Base-by-base conservation (phyloP, 2,888 invertebrate species). In the Strigamia crassipes region DNA sequence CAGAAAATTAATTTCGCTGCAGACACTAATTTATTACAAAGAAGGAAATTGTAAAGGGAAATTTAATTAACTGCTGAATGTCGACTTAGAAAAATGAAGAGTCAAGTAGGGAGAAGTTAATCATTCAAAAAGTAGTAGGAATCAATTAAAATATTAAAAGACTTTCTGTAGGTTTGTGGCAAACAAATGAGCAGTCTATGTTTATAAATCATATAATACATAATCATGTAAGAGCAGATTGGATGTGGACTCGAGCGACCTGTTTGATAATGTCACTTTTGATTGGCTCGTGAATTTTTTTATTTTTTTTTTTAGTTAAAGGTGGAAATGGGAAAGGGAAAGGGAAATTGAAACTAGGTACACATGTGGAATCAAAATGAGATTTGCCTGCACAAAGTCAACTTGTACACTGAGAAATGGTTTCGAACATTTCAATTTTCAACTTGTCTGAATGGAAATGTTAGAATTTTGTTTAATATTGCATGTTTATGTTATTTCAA, bases 281-380 rank as follows among this genome's bases (percentile, higher is more conserved):
- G 27, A 27, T 27, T 27, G 27, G 27, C 27, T 27, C 3, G 27
- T 27, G 27, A 23, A 66, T 31, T 73, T 23, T 27, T 27, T 73
- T 73, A 9, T 23, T 27, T 10, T 73, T 27, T 73, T 27, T 66
- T 66, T 61, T 61, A 51, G 12, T 66, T 27, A 73, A 73, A 73
- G 31, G 73, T 73, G 23, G 13, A 15, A 73, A 31, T 31, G 23
- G 73, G 31, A 27, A 13, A 27, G 23, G 73, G 31, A 27, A 13
- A 27, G n/a, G 31, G 73, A 56, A 18, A 56, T 56, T 31, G 73
- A 73, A 31, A 73, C 15, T 73, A 31, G 23, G 73, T 73, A 73
- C 73, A 73, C 31, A 73, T 13, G 15, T 27, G 31, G 73, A 31
- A 73, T 73, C 8, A 73, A 73, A 73, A 73, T 73, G 73, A 73